A percentile compares a stretch with the other conserved stretches of the same genome.
These are phyloP conservation scores for Apostichopus californicus DNA, from an alignment of 35 echinoderm and acorn worm species.

Conservation along the genomic window DNA sequence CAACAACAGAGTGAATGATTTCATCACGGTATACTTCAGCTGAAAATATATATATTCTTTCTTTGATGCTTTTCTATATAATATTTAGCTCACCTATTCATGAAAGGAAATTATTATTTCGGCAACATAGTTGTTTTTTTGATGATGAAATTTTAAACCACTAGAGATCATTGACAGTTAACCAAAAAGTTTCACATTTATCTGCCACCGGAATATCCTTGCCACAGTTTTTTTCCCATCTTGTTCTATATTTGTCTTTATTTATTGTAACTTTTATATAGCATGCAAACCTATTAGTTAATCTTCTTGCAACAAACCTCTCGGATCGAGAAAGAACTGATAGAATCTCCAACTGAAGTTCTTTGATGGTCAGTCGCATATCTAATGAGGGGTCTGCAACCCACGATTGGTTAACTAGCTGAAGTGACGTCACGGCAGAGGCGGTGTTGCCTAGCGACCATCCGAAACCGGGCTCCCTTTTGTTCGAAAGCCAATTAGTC, in stretches of 20 bases:
- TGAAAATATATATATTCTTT: too few species aligned
- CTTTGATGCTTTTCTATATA: too few species aligned
- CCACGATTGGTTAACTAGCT: slow-evolving; percentile 27
- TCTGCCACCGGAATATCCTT: too few species aligned
- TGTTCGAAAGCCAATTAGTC: slow-evolving; percentile 34
- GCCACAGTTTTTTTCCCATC: not conserved
- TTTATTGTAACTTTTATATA: not conserved
- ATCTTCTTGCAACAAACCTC: slow-evolving; percentile 7
- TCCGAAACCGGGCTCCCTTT: slow-evolving; percentile 23
- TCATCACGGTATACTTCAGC: too few species aligned
- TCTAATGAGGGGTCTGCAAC: not conserved
- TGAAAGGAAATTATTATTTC: too few species aligned
- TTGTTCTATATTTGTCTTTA: not conserved
- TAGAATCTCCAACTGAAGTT: slow-evolving; percentile 49
- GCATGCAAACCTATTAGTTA: not conserved
- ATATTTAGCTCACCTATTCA: too few species aligned
- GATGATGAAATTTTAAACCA: too few species aligned
- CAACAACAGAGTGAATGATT: too few species aligned
- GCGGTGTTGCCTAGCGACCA: slow-evolving; percentile 42
- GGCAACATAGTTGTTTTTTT: too few species aligned
- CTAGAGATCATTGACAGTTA: too few species aligned
- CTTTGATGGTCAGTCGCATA: slow-evolving; percentile 32
- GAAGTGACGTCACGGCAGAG: slow-evolving; percentile 32
- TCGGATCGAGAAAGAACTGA: slow-evolving; percentile 25
- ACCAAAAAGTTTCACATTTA: too few species aligned